A percentile compares a stretch with the other conserved stretches of the same genome.
Evolutionary conservation across 2,797 vertebrate genomes (phyloP).

Genomic region (Spondyliosoma cantharus): DNA sequence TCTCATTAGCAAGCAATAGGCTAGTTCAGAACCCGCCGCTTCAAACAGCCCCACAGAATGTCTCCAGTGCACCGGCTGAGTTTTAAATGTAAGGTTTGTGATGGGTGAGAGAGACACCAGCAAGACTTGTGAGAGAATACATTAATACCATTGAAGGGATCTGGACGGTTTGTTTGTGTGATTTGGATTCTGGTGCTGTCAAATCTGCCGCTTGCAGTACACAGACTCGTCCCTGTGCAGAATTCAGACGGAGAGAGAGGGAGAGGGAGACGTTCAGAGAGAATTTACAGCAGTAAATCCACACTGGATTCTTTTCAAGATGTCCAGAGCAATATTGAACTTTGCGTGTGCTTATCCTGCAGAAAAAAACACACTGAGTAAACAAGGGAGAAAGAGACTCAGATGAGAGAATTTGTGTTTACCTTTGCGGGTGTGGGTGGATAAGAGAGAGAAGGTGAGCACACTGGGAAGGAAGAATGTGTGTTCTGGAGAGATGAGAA

Average conservation of each 20-base stretch:
- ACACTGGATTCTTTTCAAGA: conserved; percentile 45
- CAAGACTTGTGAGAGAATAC: conserved; percentile 59
- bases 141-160: conserved; percentile 44
- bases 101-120: conserved; percentile 25
- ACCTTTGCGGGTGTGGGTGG: conserved; percentile 16
- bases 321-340: conserved; percentile 45
- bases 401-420: conserved; percentile 25
- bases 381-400: conserved; percentile 38
- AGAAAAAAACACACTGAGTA: conserved; percentile 25
- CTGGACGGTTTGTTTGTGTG: conserved; percentile 49
- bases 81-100: conserved; percentile 47
- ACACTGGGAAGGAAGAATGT: neutral
- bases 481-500: neutral
- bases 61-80: conserved; percentile 33
- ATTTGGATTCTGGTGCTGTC: conserved; percentile 43
- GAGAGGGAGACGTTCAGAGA: conserved; percentile 21
- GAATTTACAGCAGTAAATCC: conserved; percentile 40
- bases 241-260: conserved; percentile 16
- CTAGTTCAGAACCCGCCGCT: conserved; percentile 5
- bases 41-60: conserved; percentile 36
- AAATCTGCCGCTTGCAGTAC: conserved; percentile 42
- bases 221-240: conserved; percentile 23
- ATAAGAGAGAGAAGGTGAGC: conserved; percentile 30
- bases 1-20: conserved; percentile 37
- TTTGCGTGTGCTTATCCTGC: conserved; percentile 46